These are phyloP conservation scores for Hippopotamus amphibius DNA, from an alignment of 2,113 vertebrate genomes.

Conservation along the genomic window DNA sequence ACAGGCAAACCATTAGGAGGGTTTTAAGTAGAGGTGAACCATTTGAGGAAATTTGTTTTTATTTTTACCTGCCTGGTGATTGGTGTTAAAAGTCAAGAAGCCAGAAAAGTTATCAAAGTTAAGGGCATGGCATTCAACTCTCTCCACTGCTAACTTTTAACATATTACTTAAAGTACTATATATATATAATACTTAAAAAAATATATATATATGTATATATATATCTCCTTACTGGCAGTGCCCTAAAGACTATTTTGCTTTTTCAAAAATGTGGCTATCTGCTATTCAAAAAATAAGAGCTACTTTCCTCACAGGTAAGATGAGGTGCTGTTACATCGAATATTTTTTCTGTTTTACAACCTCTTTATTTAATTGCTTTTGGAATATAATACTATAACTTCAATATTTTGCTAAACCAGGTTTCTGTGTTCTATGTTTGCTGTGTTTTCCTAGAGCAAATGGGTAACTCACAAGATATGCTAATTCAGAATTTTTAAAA, in stretches of 20 bases:
- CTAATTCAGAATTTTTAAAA: background rate
- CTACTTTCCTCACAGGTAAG: background rate
- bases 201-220: no score
- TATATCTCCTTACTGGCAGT: background rate
- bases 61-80: background rate
- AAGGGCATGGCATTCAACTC: background rate
- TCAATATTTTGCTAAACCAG: background rate
- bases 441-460: background rate
- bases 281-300: background rate
- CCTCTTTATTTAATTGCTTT: background rate
- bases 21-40: background rate
- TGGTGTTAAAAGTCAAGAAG: background rate
- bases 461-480: background rate
- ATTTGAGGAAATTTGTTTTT: background rate
- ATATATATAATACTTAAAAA: no score
- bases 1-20: background rate
- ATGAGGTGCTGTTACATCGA: background rate
- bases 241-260: background rate
- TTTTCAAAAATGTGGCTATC: background rate
- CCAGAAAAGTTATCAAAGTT: background rate
- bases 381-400: conserved; percentile 10
- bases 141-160: background rate
- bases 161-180: background rate
- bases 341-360: background rate
- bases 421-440: background rate